phyloP scores from a whole-genome alignment of 2,797 vertebrate species.

The Mastacembelus armatus region DNA sequence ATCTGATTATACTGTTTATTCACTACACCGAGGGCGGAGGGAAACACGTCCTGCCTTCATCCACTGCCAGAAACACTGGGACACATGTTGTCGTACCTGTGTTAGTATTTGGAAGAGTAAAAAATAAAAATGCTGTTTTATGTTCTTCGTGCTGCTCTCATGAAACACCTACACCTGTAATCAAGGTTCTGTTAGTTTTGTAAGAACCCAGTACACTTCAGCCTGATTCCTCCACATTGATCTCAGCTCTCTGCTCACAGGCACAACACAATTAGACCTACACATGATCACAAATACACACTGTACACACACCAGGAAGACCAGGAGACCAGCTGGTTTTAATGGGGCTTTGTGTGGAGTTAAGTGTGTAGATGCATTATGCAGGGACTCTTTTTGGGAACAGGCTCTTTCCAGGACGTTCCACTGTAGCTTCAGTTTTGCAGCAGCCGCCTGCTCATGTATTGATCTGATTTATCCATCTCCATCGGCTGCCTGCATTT shows the following conservation, averaged over 20 bases:
- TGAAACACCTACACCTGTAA: constrained; percentile 11
- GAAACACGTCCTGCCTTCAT: not conserved
- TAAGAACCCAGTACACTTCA: constrained; percentile 7
- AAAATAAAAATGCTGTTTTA: too few relatives aligned
- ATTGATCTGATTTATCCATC: not conserved
- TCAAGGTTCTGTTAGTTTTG: constrained; percentile 41
- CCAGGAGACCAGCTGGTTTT: not conserved
- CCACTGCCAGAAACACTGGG: not conserved
- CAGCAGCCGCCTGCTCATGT: not conserved
- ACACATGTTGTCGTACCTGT: too few relatives aligned
- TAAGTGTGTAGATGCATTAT: not conserved
- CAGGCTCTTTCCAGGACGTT: not conserved
- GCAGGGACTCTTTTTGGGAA: too few relatives aligned
- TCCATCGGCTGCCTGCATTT: not conserved
- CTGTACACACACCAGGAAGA: constrained; percentile 4
- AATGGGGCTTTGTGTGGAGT: not conserved
- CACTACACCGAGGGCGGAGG: not conserved
- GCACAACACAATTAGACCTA: not conserved
- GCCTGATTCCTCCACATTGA: not conserved
- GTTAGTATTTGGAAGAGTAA: too few relatives aligned
- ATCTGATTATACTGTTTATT: constrained; percentile 26
- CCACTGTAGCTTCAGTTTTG: not conserved
- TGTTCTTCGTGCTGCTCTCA: too few relatives aligned
- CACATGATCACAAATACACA: constrained; percentile 13
- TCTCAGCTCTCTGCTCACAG: constrained; percentile 17